Conservation (phyloP, 2,888 invertebrate species). For the Scaptomyza tumidula region DNA sequence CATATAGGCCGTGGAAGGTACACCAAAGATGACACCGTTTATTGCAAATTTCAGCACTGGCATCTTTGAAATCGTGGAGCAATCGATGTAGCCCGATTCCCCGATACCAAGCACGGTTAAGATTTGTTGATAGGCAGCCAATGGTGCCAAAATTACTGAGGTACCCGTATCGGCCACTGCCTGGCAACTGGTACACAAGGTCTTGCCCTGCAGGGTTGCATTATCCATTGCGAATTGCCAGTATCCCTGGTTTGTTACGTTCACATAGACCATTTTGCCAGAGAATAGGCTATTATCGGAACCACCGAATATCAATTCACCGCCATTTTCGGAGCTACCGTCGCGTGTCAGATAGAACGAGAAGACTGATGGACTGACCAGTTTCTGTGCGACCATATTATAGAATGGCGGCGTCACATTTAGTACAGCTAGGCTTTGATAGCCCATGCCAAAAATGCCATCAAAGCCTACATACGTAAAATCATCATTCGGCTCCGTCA, state of each 20-base stretch:
- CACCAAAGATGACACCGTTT: conserved; percentile 89
- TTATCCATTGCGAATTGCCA: conserved; percentile 97
- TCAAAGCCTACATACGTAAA: conserved; percentile 94
- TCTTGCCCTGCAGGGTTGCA: conserved; percentile 85
- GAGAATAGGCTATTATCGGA: conserved; percentile 92
- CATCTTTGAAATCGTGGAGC: conserved; percentile 89
- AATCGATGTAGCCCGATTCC: conserved; percentile 85
- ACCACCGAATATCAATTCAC: conserved; percentile 95
- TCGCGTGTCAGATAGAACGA: conserved; percentile 95
- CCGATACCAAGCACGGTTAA: background rate
- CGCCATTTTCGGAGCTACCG: conserved; percentile 89
- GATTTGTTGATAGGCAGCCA: conserved; percentile 13
- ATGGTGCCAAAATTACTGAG: conserved; percentile 91
- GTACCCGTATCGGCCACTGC: conserved; percentile 98
- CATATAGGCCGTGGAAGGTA: conserved; percentile 93
- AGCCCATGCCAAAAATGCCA: conserved; percentile 97
- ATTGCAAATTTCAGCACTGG: conserved; percentile 91
- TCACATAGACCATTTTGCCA: conserved; percentile 87
- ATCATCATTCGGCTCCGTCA: conserved; percentile 91
- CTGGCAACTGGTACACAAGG: conserved; percentile 85
- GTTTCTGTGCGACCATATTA: conserved; percentile 92
- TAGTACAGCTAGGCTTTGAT: conserved; percentile 93
- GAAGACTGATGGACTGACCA: conserved; percentile 90
- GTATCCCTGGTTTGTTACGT: conserved; percentile 92
- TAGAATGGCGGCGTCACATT: conserved; percentile 95